Conservation (phyloP, 1,140 invertebrate genomes). For the Ceratina calcarata region DNA sequence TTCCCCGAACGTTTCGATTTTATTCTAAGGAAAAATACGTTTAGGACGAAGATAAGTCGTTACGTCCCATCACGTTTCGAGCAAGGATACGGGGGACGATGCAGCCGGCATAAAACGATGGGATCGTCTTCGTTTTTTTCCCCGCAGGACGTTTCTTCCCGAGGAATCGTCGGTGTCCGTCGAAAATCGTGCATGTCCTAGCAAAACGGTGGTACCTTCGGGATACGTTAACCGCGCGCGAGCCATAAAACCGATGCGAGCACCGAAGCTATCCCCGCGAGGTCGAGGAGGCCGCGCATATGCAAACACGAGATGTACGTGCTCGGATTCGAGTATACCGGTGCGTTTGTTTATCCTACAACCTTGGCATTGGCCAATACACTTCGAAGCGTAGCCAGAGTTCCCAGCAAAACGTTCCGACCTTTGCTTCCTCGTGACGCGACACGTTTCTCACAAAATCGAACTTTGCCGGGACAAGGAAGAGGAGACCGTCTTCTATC, state of each 20-base stretch:
- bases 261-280: neutral
- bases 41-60: constrained; percentile 11
- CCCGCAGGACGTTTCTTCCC: neutral
- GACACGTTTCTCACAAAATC: neutral
- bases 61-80: constrained; percentile 3
- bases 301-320: constrained; percentile 53
- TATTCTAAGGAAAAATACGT: neutral
- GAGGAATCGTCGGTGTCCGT: constrained; percentile 16
- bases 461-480: neutral
- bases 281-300: constrained; percentile 47
- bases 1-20: neutral
- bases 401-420: constrained; percentile 1
- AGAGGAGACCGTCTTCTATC: no score
- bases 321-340: constrained; percentile 48
- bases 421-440: neutral
- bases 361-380: constrained; percentile 56
- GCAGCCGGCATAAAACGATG: constrained; percentile 19
- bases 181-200: constrained; percentile 29
- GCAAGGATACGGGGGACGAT: constrained; percentile 8
- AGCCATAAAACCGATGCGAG: constrained; percentile 36
- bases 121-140: neutral
- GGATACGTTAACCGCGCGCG: constrained; percentile 9
- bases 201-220: constrained; percentile 10
- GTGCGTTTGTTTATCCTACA: constrained; percentile 39
- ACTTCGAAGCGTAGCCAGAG: neutral